Evolutionary conservation across 2,113 vertebrate species (phyloP), one percentile per base, ranked within the genome.

Genomic region (Microtus richardsoni): DNA sequence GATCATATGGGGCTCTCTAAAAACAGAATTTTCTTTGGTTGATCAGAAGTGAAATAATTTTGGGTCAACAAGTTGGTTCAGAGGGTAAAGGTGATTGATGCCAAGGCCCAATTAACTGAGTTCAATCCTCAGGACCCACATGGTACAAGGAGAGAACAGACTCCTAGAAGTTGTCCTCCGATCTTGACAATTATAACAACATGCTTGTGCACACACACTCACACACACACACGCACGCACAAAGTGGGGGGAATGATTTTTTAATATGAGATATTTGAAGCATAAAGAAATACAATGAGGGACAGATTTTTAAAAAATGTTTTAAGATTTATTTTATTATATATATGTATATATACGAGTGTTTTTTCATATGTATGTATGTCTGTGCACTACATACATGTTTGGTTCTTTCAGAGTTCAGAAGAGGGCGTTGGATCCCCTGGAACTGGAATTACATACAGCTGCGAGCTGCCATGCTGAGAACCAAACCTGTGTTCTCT

Each of bases 1-100:
- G 92, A 80, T 64, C 14, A 28, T 62, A 70, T 62, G 24, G 12
- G 12, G 68, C 26, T 83, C 77, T 94, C 49, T 88, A 89, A 82
- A 91, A 82, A 62, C 7, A 92, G 44, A 64, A 17, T 95, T 95
- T 92, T 92, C 62, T 88, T 54, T 39, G 11, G 30, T 70, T 54
- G 33, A 47, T 39, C 22, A 83, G 24, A 82, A n/a, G 21, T 64
- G 39, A 85, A 66, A 47, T 85, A 66, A 66, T 66, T 44, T 66
- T 17, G 41, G 39, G 16, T 66, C 16, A 84, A 28, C 0, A 1
- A 85, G 41, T 47, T 85, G 83, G 60, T 28, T 47, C 28, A 47
- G 60, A 33, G 41, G 39, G 28, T 85, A 66, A 66, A 33, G 28
- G 62, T 66, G 10, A 28, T 85, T 85, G 39, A 33, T 66, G 28